Base-by-base conservation (phyloP, 2,888 invertebrate genomes). In the Brachypalpus laphriformis region DNA sequence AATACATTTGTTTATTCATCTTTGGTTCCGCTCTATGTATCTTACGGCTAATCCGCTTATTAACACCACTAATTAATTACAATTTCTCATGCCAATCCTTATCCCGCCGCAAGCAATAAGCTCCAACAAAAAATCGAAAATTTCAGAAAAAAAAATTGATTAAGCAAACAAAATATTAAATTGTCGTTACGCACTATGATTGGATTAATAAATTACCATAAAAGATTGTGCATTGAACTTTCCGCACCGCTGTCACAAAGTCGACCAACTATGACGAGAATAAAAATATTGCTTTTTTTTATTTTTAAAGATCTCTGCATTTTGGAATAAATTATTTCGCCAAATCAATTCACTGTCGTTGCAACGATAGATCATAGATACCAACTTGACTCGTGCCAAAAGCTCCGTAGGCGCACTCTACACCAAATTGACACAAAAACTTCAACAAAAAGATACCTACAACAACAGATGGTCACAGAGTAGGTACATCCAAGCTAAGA, bases 121-220 rank as follows among this genome's bases (percentile, higher is more conserved):
- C 37, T 6, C 11, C 3, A 5, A 4, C 11, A 37, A 34, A 14
- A 7, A 11, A 9, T 4, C 8, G 57, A 47, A 34, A 31, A 3
- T 9, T 18, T 8, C 1, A 14, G 11, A 6, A 49, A 42, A 28
- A 51, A 56, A 40, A 40, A 14, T 61, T 72, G 20, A 63, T 71
- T 65, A 56, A 59, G 59, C 47, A 49, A 65, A 61, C 18, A 20
- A 59, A 71, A 51, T 22, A 51, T 72, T 51, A 51, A 51, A 40
- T 59, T 81, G 51, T 70, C 70, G 68, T 63, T 81, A 81, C 75
- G 81, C 75, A 75, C 47, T 61, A 40, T 81, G 74, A 66, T 81
- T 34, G 81, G 75, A 81, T 81, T 75, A 68, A 70, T 70, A 75
- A 81, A 81, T 81, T 82, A 70, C 47, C 75, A 82, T 76, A 82